phyloP scores from a whole-genome alignment of 2,113 vertebrate genomes.

The Pluvianellus socialis region DNA sequence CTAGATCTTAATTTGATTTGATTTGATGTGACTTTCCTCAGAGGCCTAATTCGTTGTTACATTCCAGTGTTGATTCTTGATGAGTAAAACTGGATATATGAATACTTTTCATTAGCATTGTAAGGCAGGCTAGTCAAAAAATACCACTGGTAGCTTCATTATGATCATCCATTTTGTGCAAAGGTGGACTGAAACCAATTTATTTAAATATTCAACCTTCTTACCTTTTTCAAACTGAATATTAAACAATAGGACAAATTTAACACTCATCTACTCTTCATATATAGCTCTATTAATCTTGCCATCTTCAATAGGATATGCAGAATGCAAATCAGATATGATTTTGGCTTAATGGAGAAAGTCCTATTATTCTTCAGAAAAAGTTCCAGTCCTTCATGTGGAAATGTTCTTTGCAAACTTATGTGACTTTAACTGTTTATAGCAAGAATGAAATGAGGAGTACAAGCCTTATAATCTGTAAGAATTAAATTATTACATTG shows the following conservation, averaged over 20 bases:
- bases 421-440: neutral
- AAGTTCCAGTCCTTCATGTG: neutral
- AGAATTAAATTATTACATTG: neutral
- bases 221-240: conserved; percentile 3
- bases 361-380: neutral
- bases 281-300: neutral
- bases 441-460: neutral
- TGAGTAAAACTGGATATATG: neutral
- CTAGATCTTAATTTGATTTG: neutral
- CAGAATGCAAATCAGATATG: neutral
- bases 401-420: neutral
- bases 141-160: neutral
- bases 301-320: neutral
- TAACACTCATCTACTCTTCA: neutral
- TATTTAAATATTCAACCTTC: neutral
- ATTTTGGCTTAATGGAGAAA: neutral
- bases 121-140: neutral
- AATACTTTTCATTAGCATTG: neutral
- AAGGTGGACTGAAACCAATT: neutral
- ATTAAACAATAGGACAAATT: conserved; percentile 6
- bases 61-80: neutral
- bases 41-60: neutral
- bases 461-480: accelerated
- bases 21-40: neutral
- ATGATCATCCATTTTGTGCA: neutral